These are phyloP conservation scores for Scaptodrosophila lebanonensis DNA, from an alignment of 1,140 invertebrate genomes.

Conservation along the genomic window DNA sequence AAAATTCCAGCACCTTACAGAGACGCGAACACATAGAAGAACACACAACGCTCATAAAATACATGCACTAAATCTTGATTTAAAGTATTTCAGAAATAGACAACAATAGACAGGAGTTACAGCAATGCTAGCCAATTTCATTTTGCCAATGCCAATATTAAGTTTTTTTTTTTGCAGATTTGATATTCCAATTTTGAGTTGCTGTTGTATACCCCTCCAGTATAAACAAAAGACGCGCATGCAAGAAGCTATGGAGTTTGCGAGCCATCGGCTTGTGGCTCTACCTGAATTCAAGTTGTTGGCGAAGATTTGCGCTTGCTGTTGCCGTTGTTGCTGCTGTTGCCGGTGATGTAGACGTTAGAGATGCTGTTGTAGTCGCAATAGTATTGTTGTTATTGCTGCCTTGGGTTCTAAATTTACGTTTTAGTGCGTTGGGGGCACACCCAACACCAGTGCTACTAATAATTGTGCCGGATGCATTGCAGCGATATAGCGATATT, in stretches of 20 bases:
- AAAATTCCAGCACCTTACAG: neutral
- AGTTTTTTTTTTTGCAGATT: neutral
- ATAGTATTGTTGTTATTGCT: constrained; percentile 9
- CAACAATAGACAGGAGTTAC: constrained; percentile 26
- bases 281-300: constrained; percentile 70
- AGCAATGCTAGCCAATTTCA: constrained; percentile 10
- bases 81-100: constrained; percentile 21
- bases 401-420: constrained; percentile 57
- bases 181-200: constrained; percentile 8
- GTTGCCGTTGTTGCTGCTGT: neutral
- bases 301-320: constrained; percentile 17
- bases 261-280: constrained; percentile 57
- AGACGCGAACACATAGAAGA: constrained; percentile 12
- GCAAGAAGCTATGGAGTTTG: constrained; percentile 38
- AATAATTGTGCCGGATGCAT: constrained; percentile 37
- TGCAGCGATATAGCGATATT: constrained; percentile 67
- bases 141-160: constrained; percentile 18
- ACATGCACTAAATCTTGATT: constrained; percentile 13
- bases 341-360: constrained; percentile 4
- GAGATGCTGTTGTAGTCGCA: constrained; percentile 12
- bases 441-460: constrained; percentile 21
- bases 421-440: constrained; percentile 52
- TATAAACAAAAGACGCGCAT: constrained; percentile 30
- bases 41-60: constrained; percentile 16
- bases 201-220: constrained; percentile 33